Conservation (phyloP, 2,113 vertebrate genomes). For the Odontesthes bonariensis region DNA sequence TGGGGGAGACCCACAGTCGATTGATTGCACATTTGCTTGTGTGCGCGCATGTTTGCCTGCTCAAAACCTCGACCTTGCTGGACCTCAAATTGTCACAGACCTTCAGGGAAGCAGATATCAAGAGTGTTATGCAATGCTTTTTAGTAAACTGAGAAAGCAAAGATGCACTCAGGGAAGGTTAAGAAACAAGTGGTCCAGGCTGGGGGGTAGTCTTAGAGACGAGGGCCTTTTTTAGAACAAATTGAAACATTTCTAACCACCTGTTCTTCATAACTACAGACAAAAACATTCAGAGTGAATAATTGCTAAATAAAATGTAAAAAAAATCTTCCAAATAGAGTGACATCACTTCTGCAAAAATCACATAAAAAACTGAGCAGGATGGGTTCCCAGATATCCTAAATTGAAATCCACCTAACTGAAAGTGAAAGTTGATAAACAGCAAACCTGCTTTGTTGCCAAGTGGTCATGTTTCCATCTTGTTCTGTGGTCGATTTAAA, state of each 20-base stretch:
- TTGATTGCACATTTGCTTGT: not conserved
- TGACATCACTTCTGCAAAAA: not conserved
- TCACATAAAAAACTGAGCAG: not conserved
- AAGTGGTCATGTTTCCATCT: too few species aligned
- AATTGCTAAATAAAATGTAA: too few species aligned
- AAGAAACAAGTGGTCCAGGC: conserved; percentile 3
- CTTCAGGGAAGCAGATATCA: conserved; percentile 25
- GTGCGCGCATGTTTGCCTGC: not conserved
- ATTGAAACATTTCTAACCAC: not conserved
- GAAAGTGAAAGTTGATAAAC: not conserved
- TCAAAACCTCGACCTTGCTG: conserved; percentile 49
- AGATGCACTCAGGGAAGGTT: conserved; percentile 3
- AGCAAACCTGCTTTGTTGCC: not conserved
- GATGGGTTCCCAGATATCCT: not conserved
- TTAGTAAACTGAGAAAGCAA: not conserved
- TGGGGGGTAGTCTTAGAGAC: not conserved
- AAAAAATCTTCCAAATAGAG: not conserved
- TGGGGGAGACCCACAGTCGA: conserved; percentile 57
- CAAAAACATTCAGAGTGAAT: too few species aligned
- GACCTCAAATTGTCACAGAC: conserved; percentile 39
- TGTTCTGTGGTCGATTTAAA: not conserved
- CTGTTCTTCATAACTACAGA: not conserved
- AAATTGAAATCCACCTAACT: not conserved
- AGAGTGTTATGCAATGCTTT: not conserved
- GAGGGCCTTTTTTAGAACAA: not conserved